Percentiles rank a stretch among this genome's conserved stretches.
Evolutionary conservation across 2,113 vertebrate species (phyloP).

Genomic region (Romanogobio albipinnatus): DNA sequence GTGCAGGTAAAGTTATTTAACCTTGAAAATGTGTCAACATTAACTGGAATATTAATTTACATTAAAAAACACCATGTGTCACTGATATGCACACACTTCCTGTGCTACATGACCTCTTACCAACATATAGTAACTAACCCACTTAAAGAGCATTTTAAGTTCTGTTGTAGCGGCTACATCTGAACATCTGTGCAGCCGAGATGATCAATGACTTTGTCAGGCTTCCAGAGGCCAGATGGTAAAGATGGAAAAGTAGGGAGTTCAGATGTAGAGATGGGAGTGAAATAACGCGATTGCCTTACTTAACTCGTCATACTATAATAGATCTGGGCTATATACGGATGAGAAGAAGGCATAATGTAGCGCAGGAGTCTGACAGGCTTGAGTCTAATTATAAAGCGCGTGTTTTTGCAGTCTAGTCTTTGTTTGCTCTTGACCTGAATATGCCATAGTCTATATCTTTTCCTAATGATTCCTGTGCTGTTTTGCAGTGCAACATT

Average conservation of each 20-base stretch:
- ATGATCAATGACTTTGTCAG: slow-evolving; percentile 56
- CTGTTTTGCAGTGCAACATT: slow-evolving; percentile 44
- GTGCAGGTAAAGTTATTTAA: background rate
- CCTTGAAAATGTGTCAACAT: background rate
- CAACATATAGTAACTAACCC: slow-evolving; percentile 30
- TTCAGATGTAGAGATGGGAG: slow-evolving; percentile 41
- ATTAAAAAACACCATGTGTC: background rate
- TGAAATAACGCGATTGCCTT: slow-evolving; percentile 43
- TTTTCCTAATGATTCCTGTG: slow-evolving; percentile 57
- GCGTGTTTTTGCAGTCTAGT: slow-evolving; percentile 38
- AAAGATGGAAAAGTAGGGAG: slow-evolving; percentile 45
- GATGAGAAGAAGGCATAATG: slow-evolving; percentile 43
- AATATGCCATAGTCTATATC: slow-evolving; percentile 58
- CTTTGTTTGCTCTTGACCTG: slow-evolving; percentile 57
- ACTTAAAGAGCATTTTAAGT: slow-evolving; percentile 20
- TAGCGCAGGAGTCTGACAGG: slow-evolving; percentile 42
- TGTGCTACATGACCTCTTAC: background rate
- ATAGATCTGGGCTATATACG: slow-evolving; percentile 54
- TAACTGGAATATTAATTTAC: background rate
- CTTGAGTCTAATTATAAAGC: slow-evolving; percentile 56
- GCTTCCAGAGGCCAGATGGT: slow-evolving; percentile 50
- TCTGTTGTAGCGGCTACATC: slow-evolving; percentile 19
- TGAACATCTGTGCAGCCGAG: slow-evolving; percentile 46
- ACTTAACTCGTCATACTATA: slow-evolving; percentile 58
- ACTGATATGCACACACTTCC: background rate